Evolutionary conservation across 2,797 vertebrate species (phyloP), one percentile per base, ranked within the genome.

Genomic region (Aplochiton taeniatus): DNA sequence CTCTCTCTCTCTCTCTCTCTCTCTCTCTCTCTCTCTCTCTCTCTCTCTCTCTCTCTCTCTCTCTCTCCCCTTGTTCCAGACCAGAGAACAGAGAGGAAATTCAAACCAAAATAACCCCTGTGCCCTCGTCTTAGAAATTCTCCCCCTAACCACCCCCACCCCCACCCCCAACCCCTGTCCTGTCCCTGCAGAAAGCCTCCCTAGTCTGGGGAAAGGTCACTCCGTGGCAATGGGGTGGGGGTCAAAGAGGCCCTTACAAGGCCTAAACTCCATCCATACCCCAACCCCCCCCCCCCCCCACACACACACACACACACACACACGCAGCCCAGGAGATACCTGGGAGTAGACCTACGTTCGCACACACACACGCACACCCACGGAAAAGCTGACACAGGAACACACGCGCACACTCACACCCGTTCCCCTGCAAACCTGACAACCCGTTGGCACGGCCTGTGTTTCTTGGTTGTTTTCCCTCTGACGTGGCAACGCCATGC

Each of bases 21-120:
- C 53, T 52, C 49, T 51, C 41, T 67, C 57, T 67, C 16, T 42
- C 6, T 17, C 16, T 53, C 55, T 51, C 63, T 19, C 55, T 58
- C 16, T 47, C n/a, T 20, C 57, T 58, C 57, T 61, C 49, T 45
- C 9, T 19, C 47, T 66, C 52, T 56, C 31, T 56, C 31, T 62
- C 41, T 41, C 7, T 53, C 18, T 20, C 18, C 70, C 83, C 84
- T 82, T 84, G 73, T 83, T 81, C 64, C 60, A 86, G 82, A 66
- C 76, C 76, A 75, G 78, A 86, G 84, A 88, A 84, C 79, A 85
- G 81, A 53, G 43, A 86, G 82, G 84, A 86, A 87, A 89, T 87
- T 88, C 79, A 79, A 89, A 85, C 83, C 81, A 82, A 87, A 89
- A 89, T 86, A 88, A 90, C 84, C 85, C 56, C 77, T 72, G 72